phyloP scores from a whole-genome alignment of 2,888 invertebrate species.

The Eulithis prunata region DNA sequence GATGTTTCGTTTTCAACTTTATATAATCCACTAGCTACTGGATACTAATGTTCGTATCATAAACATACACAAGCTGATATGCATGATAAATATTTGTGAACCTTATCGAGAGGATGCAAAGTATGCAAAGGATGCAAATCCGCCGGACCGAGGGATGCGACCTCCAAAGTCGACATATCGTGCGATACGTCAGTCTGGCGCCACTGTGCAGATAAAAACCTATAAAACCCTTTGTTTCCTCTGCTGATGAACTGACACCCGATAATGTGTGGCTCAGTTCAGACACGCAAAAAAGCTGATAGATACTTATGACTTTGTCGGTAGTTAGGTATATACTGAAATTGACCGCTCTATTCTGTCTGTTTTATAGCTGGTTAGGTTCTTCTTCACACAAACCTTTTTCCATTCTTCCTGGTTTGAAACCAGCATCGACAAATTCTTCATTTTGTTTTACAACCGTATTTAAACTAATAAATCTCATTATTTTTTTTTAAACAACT shows the following conservation, averaged over 20 bases:
- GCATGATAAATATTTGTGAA: slow-evolving; percentile 18
- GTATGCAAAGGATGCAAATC: slow-evolving; percentile 19
- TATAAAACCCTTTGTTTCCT: slow-evolving; percentile 54
- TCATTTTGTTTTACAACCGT: too few species aligned
- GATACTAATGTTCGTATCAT: neutral
- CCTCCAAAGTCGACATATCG: slow-evolving; percentile 61
- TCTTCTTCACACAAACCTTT: too few species aligned
- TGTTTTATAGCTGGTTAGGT: too few species aligned
- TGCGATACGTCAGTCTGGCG: slow-evolving; percentile 58
- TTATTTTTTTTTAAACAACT: too few species aligned
- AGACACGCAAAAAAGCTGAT: slow-evolving; percentile 8
- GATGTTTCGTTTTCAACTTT: neutral
- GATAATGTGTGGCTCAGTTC: slow-evolving; percentile 13
- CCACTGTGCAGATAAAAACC: slow-evolving; percentile 55
- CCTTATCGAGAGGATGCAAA: slow-evolving; percentile 27
- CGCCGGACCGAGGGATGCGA: slow-evolving; percentile 44
- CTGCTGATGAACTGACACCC: slow-evolving; percentile 47
- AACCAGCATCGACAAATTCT: too few species aligned
- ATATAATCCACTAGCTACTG: neutral
- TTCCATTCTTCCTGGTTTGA: too few species aligned
- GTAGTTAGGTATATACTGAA: too few species aligned
- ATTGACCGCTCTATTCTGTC: too few species aligned
- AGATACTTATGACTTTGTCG: neutral
- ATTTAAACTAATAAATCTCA: too few species aligned
- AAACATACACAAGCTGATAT: slow-evolving; percentile 11